A percentile compares a stretch with the other conserved stretches of the same genome.
Conservation (phyloP, 2,888 invertebrate genomes). For the Eulithis prunata region DNA sequence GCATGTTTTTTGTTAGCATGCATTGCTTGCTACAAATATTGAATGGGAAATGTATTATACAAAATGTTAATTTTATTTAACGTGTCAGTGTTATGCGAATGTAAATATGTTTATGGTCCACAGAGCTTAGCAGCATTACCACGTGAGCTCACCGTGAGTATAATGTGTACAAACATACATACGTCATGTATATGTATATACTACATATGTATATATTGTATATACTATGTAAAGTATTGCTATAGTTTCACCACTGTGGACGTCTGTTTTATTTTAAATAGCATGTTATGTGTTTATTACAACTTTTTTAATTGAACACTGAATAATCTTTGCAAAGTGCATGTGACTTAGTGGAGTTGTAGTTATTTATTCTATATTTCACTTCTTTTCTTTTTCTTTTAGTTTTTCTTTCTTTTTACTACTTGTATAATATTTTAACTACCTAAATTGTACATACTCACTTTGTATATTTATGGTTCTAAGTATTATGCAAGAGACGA, state of each 20-base stretch:
- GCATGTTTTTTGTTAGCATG: constrained; percentile 41
- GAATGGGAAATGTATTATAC: constrained; percentile 54
- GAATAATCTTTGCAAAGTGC: background rate
- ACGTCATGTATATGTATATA: constrained; percentile 1
- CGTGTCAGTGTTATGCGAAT: constrained; percentile 62
- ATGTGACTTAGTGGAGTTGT: too few species aligned
- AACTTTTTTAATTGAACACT: too few species aligned
- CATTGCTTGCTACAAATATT: constrained; percentile 37
- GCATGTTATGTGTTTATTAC: constrained; percentile 7
- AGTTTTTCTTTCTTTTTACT: background rate
- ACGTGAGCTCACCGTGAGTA: constrained; percentile 92
- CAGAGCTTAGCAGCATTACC: constrained; percentile 93
- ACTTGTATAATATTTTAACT: too few species aligned
- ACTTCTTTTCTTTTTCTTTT: background rate
- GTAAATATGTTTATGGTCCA: constrained; percentile 85
- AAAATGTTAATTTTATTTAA: constrained; percentile 41
- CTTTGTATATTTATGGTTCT: background rate
- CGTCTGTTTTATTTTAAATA: constrained; percentile 24
- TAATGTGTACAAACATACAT: constrained; percentile 39
- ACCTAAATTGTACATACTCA: too few species aligned
- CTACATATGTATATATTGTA: background rate
- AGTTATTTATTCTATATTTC: too few species aligned
- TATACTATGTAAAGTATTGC: constrained; percentile 23
- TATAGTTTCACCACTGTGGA: constrained; percentile 30
- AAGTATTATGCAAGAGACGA: background rate